A percentile compares a stretch with the other conserved stretches of the same genome.
phyloP scores from a whole-genome alignment of 2,113 vertebrate genomes.

The Megalops atlanticus region DNA sequence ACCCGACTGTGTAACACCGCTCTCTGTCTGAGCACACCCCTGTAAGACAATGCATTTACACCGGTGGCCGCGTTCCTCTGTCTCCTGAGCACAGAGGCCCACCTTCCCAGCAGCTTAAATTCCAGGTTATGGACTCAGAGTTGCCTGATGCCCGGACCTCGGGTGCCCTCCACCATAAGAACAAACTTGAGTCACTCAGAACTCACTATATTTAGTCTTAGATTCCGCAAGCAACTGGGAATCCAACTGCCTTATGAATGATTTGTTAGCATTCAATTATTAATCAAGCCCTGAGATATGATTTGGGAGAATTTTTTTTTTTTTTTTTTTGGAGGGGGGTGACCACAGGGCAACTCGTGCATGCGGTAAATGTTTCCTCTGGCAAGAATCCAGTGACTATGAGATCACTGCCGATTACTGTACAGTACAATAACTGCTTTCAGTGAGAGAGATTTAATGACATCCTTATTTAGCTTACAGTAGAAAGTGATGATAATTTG shows the following conservation, averaged over 20 bases:
- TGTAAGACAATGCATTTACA: constrained; percentile 28
- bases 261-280: constrained; percentile 65
- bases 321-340: constrained; percentile 28
- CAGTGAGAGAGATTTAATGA: constrained; percentile 45
- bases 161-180: not conserved
- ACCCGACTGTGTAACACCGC: constrained; percentile 9
- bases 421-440: constrained; percentile 28
- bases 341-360: constrained; percentile 30
- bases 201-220: not conserved
- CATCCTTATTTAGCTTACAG: constrained; percentile 51
- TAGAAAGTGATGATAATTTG: not conserved
- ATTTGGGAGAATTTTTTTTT: not conserved
- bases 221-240: constrained; percentile 32
- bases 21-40: constrained; percentile 8
- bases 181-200: not conserved
- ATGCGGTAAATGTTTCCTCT: constrained; percentile 44
- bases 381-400: constrained; percentile 33
- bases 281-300: constrained; percentile 55
- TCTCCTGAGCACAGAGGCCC: not conserved
- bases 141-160: constrained; percentile 22
- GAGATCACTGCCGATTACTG: constrained; percentile 43
- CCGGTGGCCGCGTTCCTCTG: not conserved
- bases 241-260: constrained; percentile 55
- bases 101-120: constrained; percentile 45
- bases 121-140: constrained; percentile 38